These are phyloP conservation scores for Ectemnius cavifrons DNA, from an alignment of 2,888 invertebrate species.

Conservation along the genomic window DNA sequence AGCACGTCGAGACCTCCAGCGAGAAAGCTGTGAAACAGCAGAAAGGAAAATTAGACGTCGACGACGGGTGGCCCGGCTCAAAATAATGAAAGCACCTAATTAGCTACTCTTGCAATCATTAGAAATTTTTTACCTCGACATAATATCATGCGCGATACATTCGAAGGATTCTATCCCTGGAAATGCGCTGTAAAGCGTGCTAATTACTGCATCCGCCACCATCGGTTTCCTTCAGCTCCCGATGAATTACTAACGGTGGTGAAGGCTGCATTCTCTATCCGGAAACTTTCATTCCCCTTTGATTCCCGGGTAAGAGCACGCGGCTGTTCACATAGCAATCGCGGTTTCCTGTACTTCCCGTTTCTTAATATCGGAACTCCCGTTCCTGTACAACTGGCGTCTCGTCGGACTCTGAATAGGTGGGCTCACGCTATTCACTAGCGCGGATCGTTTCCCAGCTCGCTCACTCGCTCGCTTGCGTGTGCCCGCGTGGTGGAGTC, in stretches of 20 bases:
- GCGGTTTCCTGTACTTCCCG: too few relatives aligned
- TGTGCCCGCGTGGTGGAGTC: background rate
- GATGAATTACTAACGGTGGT: background rate
- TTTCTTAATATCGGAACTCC: too few relatives aligned
- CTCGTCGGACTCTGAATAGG: too few relatives aligned
- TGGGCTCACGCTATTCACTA: too few relatives aligned
- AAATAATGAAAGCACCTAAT: background rate
- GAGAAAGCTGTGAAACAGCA: background rate
- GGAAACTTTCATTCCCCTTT: slow-evolving; percentile 1
- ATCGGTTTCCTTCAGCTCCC: background rate
- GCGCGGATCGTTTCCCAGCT: too few relatives aligned
- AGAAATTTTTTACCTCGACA: background rate
- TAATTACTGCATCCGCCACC: background rate
- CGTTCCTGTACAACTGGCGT: too few relatives aligned
- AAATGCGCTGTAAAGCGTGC: background rate
- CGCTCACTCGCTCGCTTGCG: too few relatives aligned
- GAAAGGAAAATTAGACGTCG: background rate
- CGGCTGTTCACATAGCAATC: too few relatives aligned
- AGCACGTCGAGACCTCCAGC: background rate
- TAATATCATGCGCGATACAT: background rate
- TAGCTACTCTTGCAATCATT: background rate
- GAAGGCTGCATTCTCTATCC: background rate
- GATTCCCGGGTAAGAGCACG: background rate
- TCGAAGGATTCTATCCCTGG: background rate
- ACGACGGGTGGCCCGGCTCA: background rate